These are phyloP conservation scores for Petrolisthes manimaculis DNA, from an alignment of 2,888 invertebrate genomes.

Conservation along the genomic window DNA sequence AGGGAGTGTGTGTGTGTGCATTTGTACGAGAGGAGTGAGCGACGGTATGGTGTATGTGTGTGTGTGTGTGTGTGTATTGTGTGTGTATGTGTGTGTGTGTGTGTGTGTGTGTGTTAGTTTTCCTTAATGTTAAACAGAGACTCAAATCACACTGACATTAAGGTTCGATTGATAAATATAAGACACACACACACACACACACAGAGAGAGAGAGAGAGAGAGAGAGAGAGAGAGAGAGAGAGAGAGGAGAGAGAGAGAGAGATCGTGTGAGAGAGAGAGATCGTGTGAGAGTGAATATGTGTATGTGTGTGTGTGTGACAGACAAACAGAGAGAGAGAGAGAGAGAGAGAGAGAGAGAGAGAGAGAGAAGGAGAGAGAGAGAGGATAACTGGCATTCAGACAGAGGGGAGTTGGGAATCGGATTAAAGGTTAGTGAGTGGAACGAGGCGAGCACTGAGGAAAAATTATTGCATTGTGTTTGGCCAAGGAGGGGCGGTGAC, in stretches of 20 bases:
- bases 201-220: neutral
- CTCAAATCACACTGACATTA: too few relatives aligned
- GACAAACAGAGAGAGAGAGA: neutral
- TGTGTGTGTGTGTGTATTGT: too few relatives aligned
- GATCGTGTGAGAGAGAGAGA: neutral
- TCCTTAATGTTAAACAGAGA: neutral
- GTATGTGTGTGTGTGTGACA: neutral
- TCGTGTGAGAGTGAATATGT: neutral
- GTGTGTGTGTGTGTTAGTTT: too few relatives aligned
- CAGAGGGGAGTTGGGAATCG: constrained; percentile 29
- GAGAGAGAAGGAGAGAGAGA: constrained; percentile 6
- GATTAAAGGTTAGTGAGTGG: constrained; percentile 43
- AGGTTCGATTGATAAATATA: too few relatives aligned
- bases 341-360: neutral
- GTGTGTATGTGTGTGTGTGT: too few relatives aligned
- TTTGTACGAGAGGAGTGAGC: neutral
- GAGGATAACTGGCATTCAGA: constrained; percentile 44
- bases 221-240: neutral
- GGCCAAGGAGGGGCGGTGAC: neutral
- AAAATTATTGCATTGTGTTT: constrained; percentile 22
- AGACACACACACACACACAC: too few relatives aligned
- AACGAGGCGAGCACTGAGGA: neutral
- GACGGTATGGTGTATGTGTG: neutral
- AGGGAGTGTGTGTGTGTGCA: too few relatives aligned
- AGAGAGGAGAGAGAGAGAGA: neutral